A percentile compares a stretch with the other conserved stretches of the same genome.
These are phyloP conservation scores for human (Homo sapiens) DNA, from an alignment of 2,113 vertebrate genomes.

Conservation along the genomic window DNA sequence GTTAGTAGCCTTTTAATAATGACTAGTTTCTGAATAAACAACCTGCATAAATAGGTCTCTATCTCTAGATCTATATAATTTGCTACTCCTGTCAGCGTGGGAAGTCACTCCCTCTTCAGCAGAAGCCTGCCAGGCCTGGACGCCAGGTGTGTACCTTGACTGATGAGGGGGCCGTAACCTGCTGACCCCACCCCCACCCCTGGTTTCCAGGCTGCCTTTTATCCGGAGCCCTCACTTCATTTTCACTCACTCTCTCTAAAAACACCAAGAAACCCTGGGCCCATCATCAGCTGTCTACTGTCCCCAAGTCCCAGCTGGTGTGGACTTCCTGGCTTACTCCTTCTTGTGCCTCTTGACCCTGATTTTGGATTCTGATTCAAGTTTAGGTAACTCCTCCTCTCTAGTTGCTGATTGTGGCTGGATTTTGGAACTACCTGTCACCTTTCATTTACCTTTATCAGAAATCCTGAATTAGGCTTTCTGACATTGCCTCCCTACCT, in stretches of 20 bases:
- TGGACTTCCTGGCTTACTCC: neutral
- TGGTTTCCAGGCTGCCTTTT: slow-evolving; percentile 63
- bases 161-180: slow-evolving; percentile 50
- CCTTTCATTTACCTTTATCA: slow-evolving; percentile 16
- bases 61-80: neutral
- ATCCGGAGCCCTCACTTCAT: neutral
- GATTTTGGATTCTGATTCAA: slow-evolving; percentile 50
- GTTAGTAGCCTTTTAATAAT: neutral
- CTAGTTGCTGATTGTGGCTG: slow-evolving; percentile 20
- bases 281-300: neutral
- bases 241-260: neutral
- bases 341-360: slow-evolving; percentile 26
- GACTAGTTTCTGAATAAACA: neutral
- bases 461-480: slow-evolving; percentile 20
- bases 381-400: neutral
- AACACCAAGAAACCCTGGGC: neutral
- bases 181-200: slow-evolving; percentile 48
- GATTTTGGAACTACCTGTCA: slow-evolving; percentile 27
- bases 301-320: neutral
- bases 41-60: fast-evolving
- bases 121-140: slow-evolving; percentile 47
- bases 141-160: slow-evolving; percentile 69
- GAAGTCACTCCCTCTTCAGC: neutral
- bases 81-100: neutral
- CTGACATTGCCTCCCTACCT: slow-evolving; percentile 6